Evolutionary conservation across 2,888 invertebrate species (phyloP), one percentile per base, ranked within the genome.

Genomic region (Catotricha subobsoleta): DNA sequence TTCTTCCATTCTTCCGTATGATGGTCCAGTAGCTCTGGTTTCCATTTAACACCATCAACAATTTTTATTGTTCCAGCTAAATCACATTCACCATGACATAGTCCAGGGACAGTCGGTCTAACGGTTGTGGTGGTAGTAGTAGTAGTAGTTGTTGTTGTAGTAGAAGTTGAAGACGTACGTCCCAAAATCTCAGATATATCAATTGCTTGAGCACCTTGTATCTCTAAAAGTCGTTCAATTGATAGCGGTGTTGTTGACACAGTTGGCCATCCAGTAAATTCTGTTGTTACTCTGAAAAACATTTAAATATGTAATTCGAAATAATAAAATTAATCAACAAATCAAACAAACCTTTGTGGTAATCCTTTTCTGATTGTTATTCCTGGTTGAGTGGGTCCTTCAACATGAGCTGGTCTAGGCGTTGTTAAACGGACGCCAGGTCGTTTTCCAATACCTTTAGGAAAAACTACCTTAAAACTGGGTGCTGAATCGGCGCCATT

Each of bases 191-290:
- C 55, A 18, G 68, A 67, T 41, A 73, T 71, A 23, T 63, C 55
- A 1, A 70, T 62, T 1, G 72, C 69, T 9, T 68, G 67, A 3
- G 76, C 72, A 1, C 75, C 74, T 50, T 65, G 69, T 48, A 68
- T 67, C 59, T 80, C 81, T 38, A 86, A 55, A 7, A 82, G 66
- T 55, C 82, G 81, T 54, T 86, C 84, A 43, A 84, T 80, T 0
- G 84, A 83, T 49, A 86, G 76, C 1, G 86, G 84, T 1, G 86
- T 86, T 0, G 87, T 86, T 2, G 87, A 81, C 6, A 83, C 78
- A 1, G 84, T 81, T 10, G 87, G 86, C 88, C 88, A 88, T 13
- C 88, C 88, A 12, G 86, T 87, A 52, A 88, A 88, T 59, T 84
- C 86, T 15, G 87, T 88, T 8, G 84, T 82, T 18, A 78, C 80